Conservation (phyloP, 2,113 vertebrate genomes). For the Spermophilus dauricus region DNA sequence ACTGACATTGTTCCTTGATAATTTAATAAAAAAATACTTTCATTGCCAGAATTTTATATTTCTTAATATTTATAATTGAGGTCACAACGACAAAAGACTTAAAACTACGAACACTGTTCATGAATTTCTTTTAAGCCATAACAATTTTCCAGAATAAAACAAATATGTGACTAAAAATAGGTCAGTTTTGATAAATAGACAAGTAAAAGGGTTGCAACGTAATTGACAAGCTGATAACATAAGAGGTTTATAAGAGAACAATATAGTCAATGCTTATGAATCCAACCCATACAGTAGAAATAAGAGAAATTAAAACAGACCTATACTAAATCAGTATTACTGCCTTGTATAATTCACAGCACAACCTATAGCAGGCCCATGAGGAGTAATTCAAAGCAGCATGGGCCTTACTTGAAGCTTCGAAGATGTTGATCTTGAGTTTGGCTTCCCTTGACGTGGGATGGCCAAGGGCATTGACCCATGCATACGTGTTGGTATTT, state of each 20-base stretch:
- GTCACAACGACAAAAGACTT: constrained; percentile 89
- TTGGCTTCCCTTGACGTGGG: constrained; percentile 88
- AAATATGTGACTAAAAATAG: constrained; percentile 81
- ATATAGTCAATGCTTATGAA: constrained; percentile 78
- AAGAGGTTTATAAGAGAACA: constrained; percentile 80
- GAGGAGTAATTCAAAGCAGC: constrained; percentile 85
- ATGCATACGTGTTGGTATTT: constrained; percentile 90
- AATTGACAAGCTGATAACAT: constrained; percentile 79
- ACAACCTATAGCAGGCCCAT: constrained; percentile 89
- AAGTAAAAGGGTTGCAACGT: constrained; percentile 84
- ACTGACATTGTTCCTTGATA: constrained; percentile 82
- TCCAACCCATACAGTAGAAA: constrained; percentile 79
- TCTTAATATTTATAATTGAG: constrained; percentile 87
- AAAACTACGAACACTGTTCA: constrained; percentile 83
- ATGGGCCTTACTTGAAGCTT: constrained; percentile 83
- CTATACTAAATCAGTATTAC: constrained; percentile 86
- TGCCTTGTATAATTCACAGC: constrained; percentile 88
- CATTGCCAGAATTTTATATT: constrained; percentile 89
- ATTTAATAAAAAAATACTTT: constrained; percentile 88
- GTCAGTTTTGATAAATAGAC: constrained; percentile 73
- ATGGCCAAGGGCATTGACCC: constrained; percentile 87
- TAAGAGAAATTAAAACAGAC: constrained; percentile 83
- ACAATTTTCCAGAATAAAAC: constrained; percentile 81
- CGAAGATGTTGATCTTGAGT: constrained; percentile 83
- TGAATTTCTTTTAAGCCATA: constrained; percentile 80